These are phyloP conservation scores for Camponotus pennsylvanicus DNA, from an alignment of 1,140 invertebrate species.

Conservation along the genomic window DNA sequence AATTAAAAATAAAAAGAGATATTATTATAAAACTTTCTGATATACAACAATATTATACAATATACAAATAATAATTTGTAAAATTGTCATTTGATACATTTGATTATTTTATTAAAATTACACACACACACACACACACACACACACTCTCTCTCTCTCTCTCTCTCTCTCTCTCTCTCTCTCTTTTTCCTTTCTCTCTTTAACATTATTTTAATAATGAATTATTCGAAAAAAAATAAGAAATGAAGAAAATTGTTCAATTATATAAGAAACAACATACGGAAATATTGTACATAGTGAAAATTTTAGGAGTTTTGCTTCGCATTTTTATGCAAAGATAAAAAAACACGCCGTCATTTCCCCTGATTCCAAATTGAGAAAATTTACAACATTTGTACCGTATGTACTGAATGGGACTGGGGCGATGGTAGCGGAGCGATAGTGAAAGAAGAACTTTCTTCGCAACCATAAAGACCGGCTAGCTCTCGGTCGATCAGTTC, in stretches of 20 bases:
- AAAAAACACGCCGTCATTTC: slow-evolving; percentile 13
- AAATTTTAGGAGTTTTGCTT: slow-evolving; percentile 12
- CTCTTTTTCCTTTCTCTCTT: too few species aligned
- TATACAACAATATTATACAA: too few species aligned
- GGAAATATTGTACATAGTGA: neutral
- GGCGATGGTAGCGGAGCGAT: slow-evolving; percentile 53
- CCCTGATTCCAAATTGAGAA: slow-evolving; percentile 65
- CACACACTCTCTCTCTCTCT: too few species aligned
- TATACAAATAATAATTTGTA: neutral
- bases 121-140: too few species aligned
- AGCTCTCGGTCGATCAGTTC: slow-evolving; percentile 67
- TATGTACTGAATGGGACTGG: slow-evolving; percentile 65
- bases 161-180: too few species aligned
- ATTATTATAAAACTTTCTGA: neutral
- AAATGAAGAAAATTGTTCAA: neutral
- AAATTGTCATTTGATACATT: neutral
- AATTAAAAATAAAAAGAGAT: neutral
- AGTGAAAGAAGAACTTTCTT: slow-evolving; percentile 83
- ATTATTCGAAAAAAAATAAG: slow-evolving; percentile 7
- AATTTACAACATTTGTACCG: slow-evolving; percentile 51
- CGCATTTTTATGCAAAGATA: slow-evolving; percentile 13
- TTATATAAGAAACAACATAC: neutral
- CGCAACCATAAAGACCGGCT: slow-evolving; percentile 69
- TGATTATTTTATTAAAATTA: neutral
- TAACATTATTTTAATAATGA: neutral